Percentiles rank a stretch among this genome's conserved stretches.
Conservation (phyloP, 1,140 invertebrate genomes). For the Kradibia gibbosae region DNA sequence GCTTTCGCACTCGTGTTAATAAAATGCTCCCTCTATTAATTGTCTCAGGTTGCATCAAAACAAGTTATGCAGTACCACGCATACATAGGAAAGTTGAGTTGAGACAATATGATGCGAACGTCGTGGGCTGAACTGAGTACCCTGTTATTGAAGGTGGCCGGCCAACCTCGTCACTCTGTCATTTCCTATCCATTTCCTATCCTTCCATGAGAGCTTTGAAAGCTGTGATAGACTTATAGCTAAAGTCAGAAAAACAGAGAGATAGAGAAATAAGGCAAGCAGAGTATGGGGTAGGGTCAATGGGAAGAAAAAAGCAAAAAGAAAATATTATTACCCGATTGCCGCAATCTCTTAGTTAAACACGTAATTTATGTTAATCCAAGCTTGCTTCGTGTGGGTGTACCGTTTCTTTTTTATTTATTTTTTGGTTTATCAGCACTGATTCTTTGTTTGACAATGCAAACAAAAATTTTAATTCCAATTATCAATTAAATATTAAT, state of each 20-base stretch:
- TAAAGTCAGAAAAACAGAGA: background rate
- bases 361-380: slow-evolving; percentile 13
- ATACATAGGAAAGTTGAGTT: slow-evolving; percentile 55
- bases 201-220: no score
- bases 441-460: no score
- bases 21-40: slow-evolving; percentile 42
- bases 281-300: no score
- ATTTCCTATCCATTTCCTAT: slow-evolving; percentile 60
- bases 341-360: background rate
- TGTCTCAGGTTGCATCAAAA: slow-evolving; percentile 47
- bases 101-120: slow-evolving; percentile 57
- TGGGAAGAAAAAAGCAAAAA: background rate
- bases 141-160: slow-evolving; percentile 69
- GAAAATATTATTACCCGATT: background rate
- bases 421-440: no score
- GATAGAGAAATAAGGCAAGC: background rate
- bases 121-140: slow-evolving; percentile 53
- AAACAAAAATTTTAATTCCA: no score
- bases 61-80: slow-evolving; percentile 61
- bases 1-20: slow-evolving; percentile 35
- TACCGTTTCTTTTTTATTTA: background rate
- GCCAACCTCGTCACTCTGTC: slow-evolving; percentile 61
- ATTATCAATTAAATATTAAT: no score
- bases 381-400: background rate
- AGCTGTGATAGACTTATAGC: slow-evolving; percentile 29